Percentiles rank a stretch among this genome's conserved stretches.
phyloP scores from a whole-genome alignment of 2,113 vertebrate species.

The Ictalurus punctatus region DNA sequence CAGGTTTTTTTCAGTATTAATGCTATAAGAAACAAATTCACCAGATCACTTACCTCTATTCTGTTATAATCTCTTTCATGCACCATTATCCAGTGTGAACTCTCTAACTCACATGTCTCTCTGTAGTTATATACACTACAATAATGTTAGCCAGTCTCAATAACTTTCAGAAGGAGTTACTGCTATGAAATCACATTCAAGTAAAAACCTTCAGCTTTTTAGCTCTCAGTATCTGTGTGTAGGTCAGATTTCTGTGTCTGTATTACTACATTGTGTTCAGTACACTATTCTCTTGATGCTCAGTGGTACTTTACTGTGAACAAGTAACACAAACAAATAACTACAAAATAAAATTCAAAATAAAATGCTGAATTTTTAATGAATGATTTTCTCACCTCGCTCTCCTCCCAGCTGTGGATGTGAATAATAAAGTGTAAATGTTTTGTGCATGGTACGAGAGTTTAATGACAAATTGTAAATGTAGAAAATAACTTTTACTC shows the following conservation, averaged over 20 bases:
- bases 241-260: neutral
- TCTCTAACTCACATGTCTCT: neutral
- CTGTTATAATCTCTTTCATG: neutral
- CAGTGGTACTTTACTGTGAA: neutral
- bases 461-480: too few species aligned
- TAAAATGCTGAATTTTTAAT: neutral
- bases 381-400: neutral
- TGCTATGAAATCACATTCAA: neutral
- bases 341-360: neutral
- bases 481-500: too few species aligned
- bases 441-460: too few species aligned
- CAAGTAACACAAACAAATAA: neutral
- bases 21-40: neutral
- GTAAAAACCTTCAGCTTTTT: neutral
- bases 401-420: neutral
- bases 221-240: neutral
- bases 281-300: neutral
- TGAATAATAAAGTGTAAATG: too few species aligned
- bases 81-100: neutral
- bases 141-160: neutral
- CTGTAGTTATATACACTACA: neutral
- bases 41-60: neutral
- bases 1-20: neutral
- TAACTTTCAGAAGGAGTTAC: neutral
- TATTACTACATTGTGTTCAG: neutral